Evolutionary conservation across 2,888 invertebrate species (phyloP).

Genomic region (Uropetala carovei): DNA sequence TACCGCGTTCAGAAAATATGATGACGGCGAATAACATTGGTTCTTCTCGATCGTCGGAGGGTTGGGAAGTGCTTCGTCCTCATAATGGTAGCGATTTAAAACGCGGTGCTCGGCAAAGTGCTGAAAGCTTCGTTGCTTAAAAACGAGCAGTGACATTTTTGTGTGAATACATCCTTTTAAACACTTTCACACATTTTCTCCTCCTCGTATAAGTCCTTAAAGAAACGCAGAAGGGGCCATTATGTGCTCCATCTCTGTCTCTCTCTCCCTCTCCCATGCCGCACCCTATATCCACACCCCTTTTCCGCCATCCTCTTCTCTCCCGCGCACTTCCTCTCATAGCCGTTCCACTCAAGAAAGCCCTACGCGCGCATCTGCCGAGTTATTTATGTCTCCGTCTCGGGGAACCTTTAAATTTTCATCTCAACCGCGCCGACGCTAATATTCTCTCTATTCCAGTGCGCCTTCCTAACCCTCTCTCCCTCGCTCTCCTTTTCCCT

Average conservation of each 20-base stretch:
- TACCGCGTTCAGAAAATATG: too few relatives aligned
- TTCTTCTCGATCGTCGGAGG: too few relatives aligned
- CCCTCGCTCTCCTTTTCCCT: neutral
- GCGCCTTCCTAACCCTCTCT: neutral
- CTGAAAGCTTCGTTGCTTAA: too few relatives aligned
- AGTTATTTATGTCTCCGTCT: neutral
- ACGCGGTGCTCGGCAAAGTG: too few relatives aligned
- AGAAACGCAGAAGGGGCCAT: too few relatives aligned
- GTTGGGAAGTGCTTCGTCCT: too few relatives aligned
- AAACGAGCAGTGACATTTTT: too few relatives aligned
- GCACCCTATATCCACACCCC: neutral
- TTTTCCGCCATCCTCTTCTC: neutral
- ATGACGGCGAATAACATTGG: too few relatives aligned
- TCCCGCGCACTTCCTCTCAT: neutral
- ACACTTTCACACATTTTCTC: too few relatives aligned
- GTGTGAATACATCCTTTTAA: too few relatives aligned
- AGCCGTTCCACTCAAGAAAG: neutral
- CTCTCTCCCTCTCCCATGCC: neutral
- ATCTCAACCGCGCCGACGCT: neutral
- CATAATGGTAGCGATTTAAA: too few relatives aligned
- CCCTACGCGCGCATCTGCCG: neutral
- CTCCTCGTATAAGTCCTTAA: too few relatives aligned
- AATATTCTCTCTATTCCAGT: neutral
- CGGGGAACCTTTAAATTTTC: neutral
- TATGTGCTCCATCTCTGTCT: neutral